A percentile compares a stretch with the other conserved stretches of the same genome.
phyloP scores from a whole-genome alignment of 2,113 vertebrate genomes.

The Bambusicola thoracicus region DNA sequence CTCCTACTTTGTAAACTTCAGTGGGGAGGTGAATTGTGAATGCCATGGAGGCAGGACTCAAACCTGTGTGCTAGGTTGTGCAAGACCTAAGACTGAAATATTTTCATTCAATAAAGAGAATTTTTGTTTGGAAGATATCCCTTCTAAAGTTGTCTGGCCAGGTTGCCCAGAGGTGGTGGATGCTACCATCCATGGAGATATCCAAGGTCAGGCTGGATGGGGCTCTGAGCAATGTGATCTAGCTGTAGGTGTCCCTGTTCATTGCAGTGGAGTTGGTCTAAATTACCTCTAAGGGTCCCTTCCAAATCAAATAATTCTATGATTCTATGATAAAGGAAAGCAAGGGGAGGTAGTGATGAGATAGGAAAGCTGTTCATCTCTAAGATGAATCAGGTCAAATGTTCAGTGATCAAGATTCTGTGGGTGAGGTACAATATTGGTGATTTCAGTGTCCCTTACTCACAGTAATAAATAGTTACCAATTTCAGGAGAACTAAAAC shows the following conservation, averaged over 20 bases:
- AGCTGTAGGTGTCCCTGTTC: background rate
- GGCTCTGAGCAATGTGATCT: background rate
- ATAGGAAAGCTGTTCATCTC: background rate
- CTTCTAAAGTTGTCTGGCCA: background rate
- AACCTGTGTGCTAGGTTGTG: background rate
- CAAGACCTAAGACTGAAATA: background rate
- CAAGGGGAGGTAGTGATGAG: accelerated
- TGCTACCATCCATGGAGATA: background rate
- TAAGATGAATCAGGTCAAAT: background rate
- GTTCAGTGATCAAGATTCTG: background rate
- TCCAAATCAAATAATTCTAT: background rate
- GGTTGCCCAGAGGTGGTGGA: background rate
- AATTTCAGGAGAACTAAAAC: background rate
- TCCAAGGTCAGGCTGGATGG: background rate
- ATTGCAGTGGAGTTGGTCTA: background rate
- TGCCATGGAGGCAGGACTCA: background rate
- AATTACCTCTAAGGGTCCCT: background rate
- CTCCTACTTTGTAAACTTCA: background rate
- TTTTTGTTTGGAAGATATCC: background rate
- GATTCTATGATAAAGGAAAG: background rate
- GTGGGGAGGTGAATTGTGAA: background rate
- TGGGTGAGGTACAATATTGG: background rate
- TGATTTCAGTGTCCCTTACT: background rate
- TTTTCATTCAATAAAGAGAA: background rate
- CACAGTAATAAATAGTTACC: background rate